Conservation (phyloP, 2,888 invertebrate genomes). For the Lathronympha strigana region DNA sequence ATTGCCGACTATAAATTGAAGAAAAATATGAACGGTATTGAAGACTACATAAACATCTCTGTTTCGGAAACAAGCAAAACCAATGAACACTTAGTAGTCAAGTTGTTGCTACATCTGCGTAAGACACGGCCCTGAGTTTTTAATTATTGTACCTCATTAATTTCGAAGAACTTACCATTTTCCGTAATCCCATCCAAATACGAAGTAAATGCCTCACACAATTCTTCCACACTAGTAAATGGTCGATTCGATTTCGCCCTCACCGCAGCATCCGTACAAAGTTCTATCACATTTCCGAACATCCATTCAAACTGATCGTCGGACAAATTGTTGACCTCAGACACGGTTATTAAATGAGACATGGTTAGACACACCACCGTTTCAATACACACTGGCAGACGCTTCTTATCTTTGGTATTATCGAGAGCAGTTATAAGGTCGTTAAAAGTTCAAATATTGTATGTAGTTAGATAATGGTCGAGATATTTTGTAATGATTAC, state of each 20-base stretch:
- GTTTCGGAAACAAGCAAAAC: too few species aligned
- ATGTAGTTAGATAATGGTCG: conserved; percentile 44
- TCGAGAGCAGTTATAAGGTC: conserved; percentile 52
- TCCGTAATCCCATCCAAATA: conserved; percentile 82
- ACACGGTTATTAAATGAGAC: conserved; percentile 61
- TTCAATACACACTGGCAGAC: conserved; percentile 16
- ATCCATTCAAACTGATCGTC: conserved; percentile 81
- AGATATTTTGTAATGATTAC: conserved; percentile 22
- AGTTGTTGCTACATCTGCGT: too few species aligned
- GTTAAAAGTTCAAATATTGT: conserved; percentile 57
- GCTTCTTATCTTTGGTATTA: conserved; percentile 50
- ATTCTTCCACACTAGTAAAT: conserved; percentile 71
- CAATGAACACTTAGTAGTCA: too few species aligned
- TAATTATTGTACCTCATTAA: neutral
- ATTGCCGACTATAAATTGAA: too few species aligned
- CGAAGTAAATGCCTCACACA: conserved; percentile 79
- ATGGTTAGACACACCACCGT: neutral
- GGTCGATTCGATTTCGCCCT: conserved; percentile 78
- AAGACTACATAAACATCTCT: too few species aligned
- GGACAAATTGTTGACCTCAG: conserved; percentile 81
- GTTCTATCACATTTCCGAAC: conserved; percentile 87
- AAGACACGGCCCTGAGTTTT: too few species aligned
- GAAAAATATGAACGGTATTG: too few species aligned
- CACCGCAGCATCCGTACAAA: conserved; percentile 81
- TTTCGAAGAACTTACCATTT: conserved; percentile 70